These are phyloP conservation scores for Eudasyphora cyanicolor DNA, from an alignment of 2,888 invertebrate species.

Conservation along the genomic window DNA sequence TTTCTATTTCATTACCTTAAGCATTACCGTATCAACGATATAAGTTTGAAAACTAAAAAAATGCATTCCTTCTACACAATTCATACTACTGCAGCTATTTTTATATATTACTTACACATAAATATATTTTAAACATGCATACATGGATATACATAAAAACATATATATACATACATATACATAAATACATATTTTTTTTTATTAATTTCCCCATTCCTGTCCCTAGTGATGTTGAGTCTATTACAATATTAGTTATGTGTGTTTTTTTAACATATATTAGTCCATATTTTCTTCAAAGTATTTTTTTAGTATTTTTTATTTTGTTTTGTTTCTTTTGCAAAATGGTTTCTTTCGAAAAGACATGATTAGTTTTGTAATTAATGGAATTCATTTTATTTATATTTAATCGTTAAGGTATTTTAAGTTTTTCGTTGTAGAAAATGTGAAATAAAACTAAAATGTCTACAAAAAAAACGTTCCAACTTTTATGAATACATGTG, in stretches of 20 bases:
- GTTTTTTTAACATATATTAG: no score
- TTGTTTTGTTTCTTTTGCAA: background rate
- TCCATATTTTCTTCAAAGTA: slow-evolving; percentile 46
- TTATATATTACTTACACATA: background rate
- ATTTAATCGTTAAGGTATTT: slow-evolving; percentile 4
- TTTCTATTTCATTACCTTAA: background rate
- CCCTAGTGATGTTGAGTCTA: slow-evolving; percentile 42
- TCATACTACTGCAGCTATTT: slow-evolving; percentile 1
- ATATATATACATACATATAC: background rate
- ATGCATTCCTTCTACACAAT: slow-evolving; percentile 49
- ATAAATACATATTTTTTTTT: background rate
- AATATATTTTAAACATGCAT: background rate
- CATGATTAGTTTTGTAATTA: slow-evolving; percentile 55
- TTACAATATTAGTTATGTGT: slow-evolving; percentile 4
- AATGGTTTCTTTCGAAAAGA: slow-evolving; percentile 55
- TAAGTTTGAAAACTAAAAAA: background rate
- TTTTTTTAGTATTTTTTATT: slow-evolving; percentile 53
- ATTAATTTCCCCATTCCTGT: slow-evolving; percentile 8
- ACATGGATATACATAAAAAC: background rate
- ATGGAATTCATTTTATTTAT: slow-evolving; percentile 42
- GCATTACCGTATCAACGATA: no score
- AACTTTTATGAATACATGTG: no score
- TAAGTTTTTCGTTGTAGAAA: slow-evolving; percentile 65
- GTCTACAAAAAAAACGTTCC: background rate
- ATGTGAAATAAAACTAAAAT: slow-evolving; percentile 42